A percentile compares a stretch with the other conserved stretches of the same genome.
These are phyloP conservation scores for Eristalis pertinax DNA, from an alignment of 2,888 invertebrate genomes.

Conservation along the genomic window DNA sequence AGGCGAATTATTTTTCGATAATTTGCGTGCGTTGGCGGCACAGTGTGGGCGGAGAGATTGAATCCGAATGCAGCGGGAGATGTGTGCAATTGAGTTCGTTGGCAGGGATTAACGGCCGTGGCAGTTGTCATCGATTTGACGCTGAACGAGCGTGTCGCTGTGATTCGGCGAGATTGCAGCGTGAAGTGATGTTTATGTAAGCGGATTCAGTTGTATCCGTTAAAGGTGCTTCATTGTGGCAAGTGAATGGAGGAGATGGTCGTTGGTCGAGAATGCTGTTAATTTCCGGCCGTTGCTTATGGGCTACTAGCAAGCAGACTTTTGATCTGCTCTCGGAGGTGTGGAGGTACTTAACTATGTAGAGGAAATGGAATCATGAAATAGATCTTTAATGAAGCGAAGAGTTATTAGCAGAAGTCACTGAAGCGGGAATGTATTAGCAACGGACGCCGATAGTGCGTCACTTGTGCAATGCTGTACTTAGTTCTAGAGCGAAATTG, in stretches of 20 bases:
- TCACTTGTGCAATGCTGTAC: too few species aligned
- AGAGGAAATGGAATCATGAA: too few species aligned
- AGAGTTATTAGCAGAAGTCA: too few species aligned
- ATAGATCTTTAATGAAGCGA: too few species aligned
- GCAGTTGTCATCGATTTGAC: not conserved
- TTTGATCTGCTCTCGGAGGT: too few species aligned
- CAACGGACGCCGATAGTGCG: too few species aligned
- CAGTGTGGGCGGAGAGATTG: not conserved
- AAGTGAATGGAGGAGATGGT: not conserved
- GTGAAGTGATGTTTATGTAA: not conserved
- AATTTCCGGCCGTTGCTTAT: too few species aligned
- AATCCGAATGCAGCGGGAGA: not conserved
- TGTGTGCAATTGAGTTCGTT: not conserved
- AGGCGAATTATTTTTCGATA: conserved; percentile 16
- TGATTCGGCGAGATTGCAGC: not conserved
- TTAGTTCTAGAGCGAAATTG: too few species aligned
- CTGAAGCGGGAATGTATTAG: too few species aligned
- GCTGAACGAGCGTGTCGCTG: not conserved
- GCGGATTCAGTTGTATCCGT: not conserved
- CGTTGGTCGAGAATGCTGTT: too few species aligned
- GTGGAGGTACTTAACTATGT: too few species aligned
- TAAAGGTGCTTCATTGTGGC: not conserved
- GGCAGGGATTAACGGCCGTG: not conserved
- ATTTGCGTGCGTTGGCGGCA: not conserved
- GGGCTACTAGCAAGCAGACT: too few species aligned